A percentile compares a stretch with the other conserved stretches of the same genome.
Evolutionary conservation across 1,140 invertebrate genomes (phyloP).

Genomic region (Eurosta solidaginis): DNA sequence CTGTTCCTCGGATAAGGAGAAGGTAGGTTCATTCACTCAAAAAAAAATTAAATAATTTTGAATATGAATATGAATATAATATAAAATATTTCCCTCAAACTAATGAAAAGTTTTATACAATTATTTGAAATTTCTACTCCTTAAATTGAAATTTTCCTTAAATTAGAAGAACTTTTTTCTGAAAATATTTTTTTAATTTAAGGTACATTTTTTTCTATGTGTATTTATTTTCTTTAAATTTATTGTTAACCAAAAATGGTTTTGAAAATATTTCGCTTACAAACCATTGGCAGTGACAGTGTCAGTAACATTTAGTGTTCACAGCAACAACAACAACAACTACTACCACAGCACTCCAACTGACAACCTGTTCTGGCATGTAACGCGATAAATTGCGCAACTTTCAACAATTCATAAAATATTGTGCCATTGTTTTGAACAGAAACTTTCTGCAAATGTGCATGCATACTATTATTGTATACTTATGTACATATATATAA

Average conservation of each 20-base stretch:
- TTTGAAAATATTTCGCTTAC: background rate
- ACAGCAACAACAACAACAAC: background rate
- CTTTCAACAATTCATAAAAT: conserved; percentile 9
- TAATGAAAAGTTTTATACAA: no score
- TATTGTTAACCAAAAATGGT: background rate
- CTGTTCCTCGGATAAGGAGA: no score
- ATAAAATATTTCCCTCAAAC: no score
- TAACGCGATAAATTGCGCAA: conserved; percentile 10
- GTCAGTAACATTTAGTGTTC: conserved; percentile 1
- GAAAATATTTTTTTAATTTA: no score
- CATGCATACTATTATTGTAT: background rate
- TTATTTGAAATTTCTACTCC: no score
- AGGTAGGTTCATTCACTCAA: no score
- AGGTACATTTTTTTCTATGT: background rate
- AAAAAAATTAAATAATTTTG: no score
- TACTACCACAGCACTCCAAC: background rate
- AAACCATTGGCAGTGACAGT: background rate
- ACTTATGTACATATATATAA: background rate
- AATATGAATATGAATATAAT: no score
- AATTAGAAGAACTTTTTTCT: no score
- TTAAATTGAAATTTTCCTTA: no score
- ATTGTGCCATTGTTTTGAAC: background rate
- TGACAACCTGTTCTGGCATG: conserved; percentile 4
- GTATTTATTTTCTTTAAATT: background rate
- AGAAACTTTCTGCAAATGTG: background rate